phyloP scores from a whole-genome alignment of 1,140 invertebrate species.

The Heterodera carotae region DNA sequence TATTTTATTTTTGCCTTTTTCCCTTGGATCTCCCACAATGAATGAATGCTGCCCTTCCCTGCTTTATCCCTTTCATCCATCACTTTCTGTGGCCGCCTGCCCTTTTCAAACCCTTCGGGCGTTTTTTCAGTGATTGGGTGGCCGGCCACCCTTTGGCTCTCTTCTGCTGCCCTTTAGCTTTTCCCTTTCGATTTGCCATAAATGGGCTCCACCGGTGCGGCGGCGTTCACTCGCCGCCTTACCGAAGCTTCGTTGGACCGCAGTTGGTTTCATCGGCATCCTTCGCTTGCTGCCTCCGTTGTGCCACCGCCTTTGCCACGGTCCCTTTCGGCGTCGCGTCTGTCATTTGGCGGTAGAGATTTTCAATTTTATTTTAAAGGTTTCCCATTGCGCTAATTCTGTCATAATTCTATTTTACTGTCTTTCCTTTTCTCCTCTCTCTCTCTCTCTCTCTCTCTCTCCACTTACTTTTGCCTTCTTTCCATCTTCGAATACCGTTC shows the following conservation, averaged over 20 bases:
- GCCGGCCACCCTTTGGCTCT: neutral
- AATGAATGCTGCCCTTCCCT: neutral
- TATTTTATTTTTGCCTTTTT: neutral
- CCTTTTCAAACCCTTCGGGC: neutral
- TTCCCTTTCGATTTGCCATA: slow-evolving; percentile 4
- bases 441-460: neutral
- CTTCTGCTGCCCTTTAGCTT: neutral
- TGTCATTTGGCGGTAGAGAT: slow-evolving; percentile 4
- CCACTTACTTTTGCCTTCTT: neutral
- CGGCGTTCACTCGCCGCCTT: slow-evolving; percentile 28
- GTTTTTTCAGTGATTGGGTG: too few relatives aligned
- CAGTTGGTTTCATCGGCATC: slow-evolving; percentile 4
- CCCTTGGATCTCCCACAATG: neutral
- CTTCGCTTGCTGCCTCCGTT: slow-evolving; percentile 7
- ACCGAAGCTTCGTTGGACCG: slow-evolving; percentile 27
- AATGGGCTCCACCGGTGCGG: slow-evolving; percentile 28
- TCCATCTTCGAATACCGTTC: neutral
- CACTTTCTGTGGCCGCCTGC: neutral
- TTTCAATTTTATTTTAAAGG: neutral
- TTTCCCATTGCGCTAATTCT: neutral
- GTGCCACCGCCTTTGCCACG: slow-evolving; percentile 14
- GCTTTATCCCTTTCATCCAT: neutral
- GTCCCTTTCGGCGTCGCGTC: neutral
- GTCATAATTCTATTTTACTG: neutral
- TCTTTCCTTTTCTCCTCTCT: neutral